Evolutionary conservation across 37 sponge, comb jelly and placozoan species (phyloP).

Genomic region (Ianthella basta): DNA sequence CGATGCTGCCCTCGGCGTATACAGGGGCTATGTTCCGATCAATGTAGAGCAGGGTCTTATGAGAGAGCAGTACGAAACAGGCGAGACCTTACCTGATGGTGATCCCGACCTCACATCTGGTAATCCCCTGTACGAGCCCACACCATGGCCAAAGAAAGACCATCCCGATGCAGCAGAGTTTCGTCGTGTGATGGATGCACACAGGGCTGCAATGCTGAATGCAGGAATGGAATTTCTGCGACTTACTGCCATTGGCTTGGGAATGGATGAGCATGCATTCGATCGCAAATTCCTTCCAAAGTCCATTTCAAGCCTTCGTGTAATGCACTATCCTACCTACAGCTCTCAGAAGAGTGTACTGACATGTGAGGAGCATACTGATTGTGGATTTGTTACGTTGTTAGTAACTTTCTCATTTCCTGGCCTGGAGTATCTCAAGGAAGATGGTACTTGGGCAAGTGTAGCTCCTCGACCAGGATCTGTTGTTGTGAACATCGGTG

Average conservation of each 20-base stretch:
- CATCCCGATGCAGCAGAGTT: background rate
- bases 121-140: constrained; percentile 52
- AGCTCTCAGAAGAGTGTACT: background rate
- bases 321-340: constrained; percentile 58
- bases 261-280: constrained; percentile 36
- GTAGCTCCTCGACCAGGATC: constrained; percentile 49
- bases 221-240: constrained; percentile 41
- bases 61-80: constrained; percentile 50
- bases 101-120: constrained; percentile 26
- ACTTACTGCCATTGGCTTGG: constrained; percentile 45
- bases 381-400: constrained; percentile 52
- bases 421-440: constrained; percentile 44
- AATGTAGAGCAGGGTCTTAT: constrained; percentile 24
- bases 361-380: constrained; percentile 53
- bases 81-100: constrained; percentile 38
- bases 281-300: constrained; percentile 41
- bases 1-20: constrained; percentile 24
- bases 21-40: constrained; percentile 51
- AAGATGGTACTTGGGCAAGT: constrained; percentile 38
- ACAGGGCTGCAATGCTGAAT: constrained; percentile 35
- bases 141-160: constrained; percentile 11
- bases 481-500: constrained; percentile 56
- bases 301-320: constrained; percentile 36
- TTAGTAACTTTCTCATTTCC: constrained; percentile 44
- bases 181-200: background rate